A percentile compares a stretch with the other conserved stretches of the same genome.
Conservation (phyloP, 2,888 invertebrate genomes). For the Limnephilus auricula region DNA sequence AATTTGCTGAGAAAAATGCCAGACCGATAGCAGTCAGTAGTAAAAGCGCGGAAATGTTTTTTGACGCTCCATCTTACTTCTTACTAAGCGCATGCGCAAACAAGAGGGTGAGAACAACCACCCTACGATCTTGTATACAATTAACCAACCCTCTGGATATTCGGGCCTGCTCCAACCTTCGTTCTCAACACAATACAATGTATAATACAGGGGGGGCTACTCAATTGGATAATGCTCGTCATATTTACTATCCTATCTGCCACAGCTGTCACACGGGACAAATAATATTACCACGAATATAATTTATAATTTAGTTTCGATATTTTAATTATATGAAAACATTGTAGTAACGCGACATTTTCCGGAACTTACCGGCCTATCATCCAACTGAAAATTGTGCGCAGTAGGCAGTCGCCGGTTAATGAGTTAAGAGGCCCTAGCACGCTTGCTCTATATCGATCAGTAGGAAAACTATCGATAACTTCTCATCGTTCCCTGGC, state of each 20-base stretch:
- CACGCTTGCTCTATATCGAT: too few relatives aligned
- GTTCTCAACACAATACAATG: not conserved
- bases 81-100: not conserved
- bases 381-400: too few relatives aligned
- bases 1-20: not conserved
- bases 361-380: not conserved
- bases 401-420: too few relatives aligned
- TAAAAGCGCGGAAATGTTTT: not conserved
- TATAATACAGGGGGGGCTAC: not conserved
- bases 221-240: not conserved
- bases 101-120: not conserved
- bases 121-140: not conserved
- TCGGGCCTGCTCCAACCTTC: not conserved
- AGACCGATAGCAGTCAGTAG: not conserved
- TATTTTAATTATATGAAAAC: not conserved
- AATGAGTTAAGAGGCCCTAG: too few relatives aligned
- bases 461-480: too few relatives aligned
- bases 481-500: too few relatives aligned
- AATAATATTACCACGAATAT: not conserved
- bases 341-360: not conserved
- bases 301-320: not conserved
- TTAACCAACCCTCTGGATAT: constrained; percentile 2
- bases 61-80: not conserved
- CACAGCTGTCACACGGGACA: not conserved
- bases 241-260: not conserved